These are phyloP conservation scores for Parazoanthus darwini DNA, from an alignment of 92 coral and sea anemone genomes.

Conservation along the genomic window DNA sequence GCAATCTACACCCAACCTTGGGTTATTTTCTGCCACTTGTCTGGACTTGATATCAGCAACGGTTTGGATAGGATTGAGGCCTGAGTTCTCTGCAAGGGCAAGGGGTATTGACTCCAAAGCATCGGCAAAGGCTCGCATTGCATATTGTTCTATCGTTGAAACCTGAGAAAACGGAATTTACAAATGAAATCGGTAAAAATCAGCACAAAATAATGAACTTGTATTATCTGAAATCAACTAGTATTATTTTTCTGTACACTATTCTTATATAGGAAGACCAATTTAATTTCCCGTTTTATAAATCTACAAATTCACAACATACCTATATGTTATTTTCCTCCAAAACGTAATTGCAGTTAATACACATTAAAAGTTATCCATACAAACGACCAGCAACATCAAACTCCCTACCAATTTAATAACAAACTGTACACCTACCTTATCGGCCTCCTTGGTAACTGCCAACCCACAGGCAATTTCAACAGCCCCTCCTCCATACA, in stretches of 20 bases:
- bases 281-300: too few relatives aligned
- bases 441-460: constrained; percentile 89
- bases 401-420: too few relatives aligned
- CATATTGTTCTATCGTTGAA: constrained; percentile 95
- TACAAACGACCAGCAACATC: too few relatives aligned
- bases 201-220: too few relatives aligned
- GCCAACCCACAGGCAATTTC: constrained; percentile 94
- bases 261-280: too few relatives aligned
- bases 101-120: constrained; percentile 93
- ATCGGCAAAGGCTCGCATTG: constrained; percentile 94
- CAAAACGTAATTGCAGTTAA: too few relatives aligned
- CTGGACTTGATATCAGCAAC: constrained; percentile 95
- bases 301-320: too few relatives aligned
- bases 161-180: constrained; percentile 47
- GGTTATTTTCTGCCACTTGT: constrained; percentile 93
- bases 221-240: too few relatives aligned
- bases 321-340: too few relatives aligned
- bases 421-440: constrained; percentile 51
- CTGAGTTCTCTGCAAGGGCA: constrained; percentile 96
- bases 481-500: constrained; percentile 99
- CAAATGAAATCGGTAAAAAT: too few relatives aligned
- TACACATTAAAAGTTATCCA: too few relatives aligned
- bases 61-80: constrained; percentile 91
- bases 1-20: constrained; percentile 94
- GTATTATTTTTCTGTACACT: too few relatives aligned